A percentile compares a stretch with the other conserved stretches of the same genome.
phyloP scores from a whole-genome alignment of 1,140 invertebrate genomes.

The Gryllus bimaculatus region DNA sequence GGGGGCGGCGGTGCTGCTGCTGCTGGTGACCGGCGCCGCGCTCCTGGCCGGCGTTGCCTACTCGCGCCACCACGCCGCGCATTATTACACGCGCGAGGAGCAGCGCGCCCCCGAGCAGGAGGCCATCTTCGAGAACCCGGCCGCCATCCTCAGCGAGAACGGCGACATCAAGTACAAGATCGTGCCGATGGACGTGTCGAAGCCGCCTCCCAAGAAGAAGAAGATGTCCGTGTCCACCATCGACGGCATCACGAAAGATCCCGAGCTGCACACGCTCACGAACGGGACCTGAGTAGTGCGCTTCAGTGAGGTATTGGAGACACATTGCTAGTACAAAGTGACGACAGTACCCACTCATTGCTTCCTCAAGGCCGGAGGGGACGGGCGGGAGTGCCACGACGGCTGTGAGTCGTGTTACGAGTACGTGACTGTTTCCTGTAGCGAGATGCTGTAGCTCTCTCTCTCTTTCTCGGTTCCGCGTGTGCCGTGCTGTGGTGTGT shows the following conservation, averaged over 20 bases:
- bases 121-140: conserved; percentile 35
- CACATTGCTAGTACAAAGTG: conserved; percentile 20
- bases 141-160: conserved; percentile 25
- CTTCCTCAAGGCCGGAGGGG: neutral
- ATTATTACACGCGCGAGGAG: conserved; percentile 64
- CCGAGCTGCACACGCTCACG: conserved; percentile 29
- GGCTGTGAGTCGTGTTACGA: neutral
- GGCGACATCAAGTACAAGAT: conserved; percentile 27
- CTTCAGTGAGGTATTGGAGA: conserved; percentile 18
- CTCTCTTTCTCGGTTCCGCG: neutral
- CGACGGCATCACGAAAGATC: conserved; percentile 34
- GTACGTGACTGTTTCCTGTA: neutral
- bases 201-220: conserved; percentile 18
- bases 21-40: conserved; percentile 40
- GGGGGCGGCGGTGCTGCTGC: conserved; percentile 37
- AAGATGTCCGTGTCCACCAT: conserved; percentile 35
- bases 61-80: conserved; percentile 51
- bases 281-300: conserved; percentile 26
- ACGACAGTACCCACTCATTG: neutral
- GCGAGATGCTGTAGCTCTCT: neutral
- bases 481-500: neutral
- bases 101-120: conserved; percentile 40
- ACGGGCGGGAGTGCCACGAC: neutral
- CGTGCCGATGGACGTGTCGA: conserved; percentile 11
- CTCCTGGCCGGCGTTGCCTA: conserved; percentile 43